Conservation (phyloP, 2,113 vertebrate genomes). For the Eudyptes chrysolophus region DNA sequence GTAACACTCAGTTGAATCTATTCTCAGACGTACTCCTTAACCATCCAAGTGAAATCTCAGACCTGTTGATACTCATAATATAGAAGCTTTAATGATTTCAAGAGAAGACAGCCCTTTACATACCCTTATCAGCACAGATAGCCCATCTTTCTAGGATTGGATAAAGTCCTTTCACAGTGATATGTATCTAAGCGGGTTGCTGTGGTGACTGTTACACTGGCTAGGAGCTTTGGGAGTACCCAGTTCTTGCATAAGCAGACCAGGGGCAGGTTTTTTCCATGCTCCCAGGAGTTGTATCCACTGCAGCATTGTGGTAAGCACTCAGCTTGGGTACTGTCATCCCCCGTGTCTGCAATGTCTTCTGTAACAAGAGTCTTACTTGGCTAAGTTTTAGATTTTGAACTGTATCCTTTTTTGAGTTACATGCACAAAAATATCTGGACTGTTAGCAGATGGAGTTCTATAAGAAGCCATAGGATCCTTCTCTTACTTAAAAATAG, state of each 20-base stretch:
- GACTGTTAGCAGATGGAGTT: not conserved
- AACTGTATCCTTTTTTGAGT: not conserved
- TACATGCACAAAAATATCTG: not conserved
- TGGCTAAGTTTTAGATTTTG: not conserved
- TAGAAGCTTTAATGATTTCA: not conserved
- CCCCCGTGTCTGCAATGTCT: not conserved
- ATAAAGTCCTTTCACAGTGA: rapidly evolving
- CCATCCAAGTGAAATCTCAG: not conserved
- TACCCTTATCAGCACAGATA: not conserved
- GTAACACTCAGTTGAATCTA: not conserved
- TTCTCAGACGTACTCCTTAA: not conserved
- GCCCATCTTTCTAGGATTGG: not conserved
- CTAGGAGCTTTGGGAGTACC: not conserved
- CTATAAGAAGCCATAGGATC: not conserved
- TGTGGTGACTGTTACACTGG: not conserved
- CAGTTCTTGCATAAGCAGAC: not conserved
- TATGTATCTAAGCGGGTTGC: rapidly evolving
- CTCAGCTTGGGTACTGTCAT: not conserved
- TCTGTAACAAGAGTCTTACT: not conserved
- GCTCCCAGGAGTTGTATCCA: not conserved
- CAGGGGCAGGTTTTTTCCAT: not conserved
- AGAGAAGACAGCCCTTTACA: not conserved
- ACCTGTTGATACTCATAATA: not conserved
- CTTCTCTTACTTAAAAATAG: not conserved
- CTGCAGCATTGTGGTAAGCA: not conserved